A percentile compares a stretch with the other conserved stretches of the same genome.
phyloP scores from a whole-genome alignment of 1,140 invertebrate species.

The Pseudoatta argentina region DNA sequence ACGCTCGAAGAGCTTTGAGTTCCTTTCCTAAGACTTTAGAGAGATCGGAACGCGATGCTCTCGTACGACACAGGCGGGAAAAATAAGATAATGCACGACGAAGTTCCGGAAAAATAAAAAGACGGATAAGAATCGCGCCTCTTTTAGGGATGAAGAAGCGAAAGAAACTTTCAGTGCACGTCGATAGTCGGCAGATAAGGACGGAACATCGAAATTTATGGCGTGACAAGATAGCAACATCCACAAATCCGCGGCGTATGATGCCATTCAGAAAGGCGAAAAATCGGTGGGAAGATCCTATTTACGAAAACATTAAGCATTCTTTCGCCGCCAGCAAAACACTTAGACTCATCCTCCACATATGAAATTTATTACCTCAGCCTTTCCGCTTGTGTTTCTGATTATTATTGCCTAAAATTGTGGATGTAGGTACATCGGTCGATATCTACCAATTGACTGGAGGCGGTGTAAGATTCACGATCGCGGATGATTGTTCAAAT shows the following conservation, averaged over 20 bases:
- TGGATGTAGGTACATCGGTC: not conserved
- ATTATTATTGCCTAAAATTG: constrained; percentile 41
- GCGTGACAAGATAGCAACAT: constrained; percentile 40
- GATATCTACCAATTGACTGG: not conserved
- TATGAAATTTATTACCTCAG: constrained; percentile 14
- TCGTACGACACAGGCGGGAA: not conserved
- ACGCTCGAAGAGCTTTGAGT: constrained; percentile 5
- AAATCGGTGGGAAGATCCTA: not conserved
- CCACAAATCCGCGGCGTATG: constrained; percentile 42
- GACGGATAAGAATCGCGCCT: constrained; percentile 25
- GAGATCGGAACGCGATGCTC: constrained; percentile 29
- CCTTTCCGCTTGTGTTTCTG: not conserved
- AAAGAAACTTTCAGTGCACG: constrained; percentile 43
- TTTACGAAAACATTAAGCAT: constrained; percentile 59
- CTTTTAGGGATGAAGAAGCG: constrained; percentile 9
- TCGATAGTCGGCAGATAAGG: constrained; percentile 45
- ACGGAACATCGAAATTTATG: constrained; percentile 51
- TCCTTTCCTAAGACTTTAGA: constrained; percentile 30
- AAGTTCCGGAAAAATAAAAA: constrained; percentile 43
- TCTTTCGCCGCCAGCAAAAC: constrained; percentile 13
- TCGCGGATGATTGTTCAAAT: not conserved
- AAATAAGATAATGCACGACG: constrained; percentile 58
- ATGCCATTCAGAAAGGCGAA: constrained; percentile 11
- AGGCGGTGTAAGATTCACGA: not conserved
- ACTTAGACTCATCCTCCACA: not conserved